Base-by-base conservation (phyloP, 1,140 invertebrate species). In the Myzus persicae region DNA sequence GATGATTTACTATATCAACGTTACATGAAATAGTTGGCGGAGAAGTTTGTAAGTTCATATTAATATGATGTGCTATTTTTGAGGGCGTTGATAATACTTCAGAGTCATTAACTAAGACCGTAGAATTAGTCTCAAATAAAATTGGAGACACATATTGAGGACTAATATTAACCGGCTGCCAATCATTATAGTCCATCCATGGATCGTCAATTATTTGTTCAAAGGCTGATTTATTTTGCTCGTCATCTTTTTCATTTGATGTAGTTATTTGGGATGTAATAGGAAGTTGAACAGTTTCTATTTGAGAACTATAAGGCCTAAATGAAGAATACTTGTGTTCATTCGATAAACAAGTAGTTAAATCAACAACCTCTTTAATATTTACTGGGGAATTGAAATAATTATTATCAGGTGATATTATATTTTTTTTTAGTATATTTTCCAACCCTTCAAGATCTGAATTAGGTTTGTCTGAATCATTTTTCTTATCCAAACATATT, bases 171-270 rank as follows among this genome's bases (percentile, higher is more conserved):
- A 89, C 2, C 24, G 93, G 26, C 14, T 51, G 46, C 38, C 51
- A 93, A 87, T 82, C 88, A 48, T 93, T 40, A 24, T 88, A 84
- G 51, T 93, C 91, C 46, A 93, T 84, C 91, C 91, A 93, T 7
- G 91, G 91, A 84, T 93, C 81, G 5, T 93, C 81, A 93, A 93
- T 93, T 44, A 93, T 93, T 51, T 93, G 91, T 84, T 93, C 91
- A 84, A 14, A 48, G 31, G 7, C 1, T 40, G 89, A 90, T 59
- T 59, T 14, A 59, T 90, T 26, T 31, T 90, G 22, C 4, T 20
- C 51, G 42, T n/a, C 3, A 40, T 54, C 22, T 42, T 90, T 59
- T 90, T 40, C 38, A 59, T 40, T 59, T 42, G 26, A 4, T 4
- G 6, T 2, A 90, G 38, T 42, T 59, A 18, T 59, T 59, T 54